Evolutionary conservation across 2,797 vertebrate genomes (phyloP), one percentile per base, ranked within the genome.

Genomic region (Zenarchopterus dispar): DNA sequence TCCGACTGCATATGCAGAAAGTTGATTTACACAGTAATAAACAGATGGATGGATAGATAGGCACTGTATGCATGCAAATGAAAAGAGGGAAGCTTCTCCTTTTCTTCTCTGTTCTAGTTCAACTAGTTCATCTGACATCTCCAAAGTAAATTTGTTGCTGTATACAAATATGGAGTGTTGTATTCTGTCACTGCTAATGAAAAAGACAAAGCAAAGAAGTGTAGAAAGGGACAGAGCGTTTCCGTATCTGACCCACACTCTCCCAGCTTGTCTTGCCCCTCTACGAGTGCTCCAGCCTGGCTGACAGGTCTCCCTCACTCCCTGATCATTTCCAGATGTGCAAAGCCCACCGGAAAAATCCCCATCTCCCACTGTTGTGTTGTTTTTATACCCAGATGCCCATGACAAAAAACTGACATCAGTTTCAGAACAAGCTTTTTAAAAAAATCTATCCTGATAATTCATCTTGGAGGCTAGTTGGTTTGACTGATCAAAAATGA

Each of bases 301-400:
- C 88, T 91, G 87, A 88, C 90, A 91, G 89, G 85, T 91, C 88
- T 85, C 77, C 75, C 73, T 75, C 82, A 67, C 73, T 84, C 51
- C 51, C 80, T 86, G 84, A 94, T 93, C 67, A 79, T 75, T 90
- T 93, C 91, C 93, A 94, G 90, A 93, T 94, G 93, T 87, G 78
- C 77, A 77, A 84, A 89, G 75, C 76, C 85, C 81, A 77, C 67
- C 88, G 84, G 82, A 52, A 52, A 84, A 78, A 69, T 19, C 50
- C 54, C 52, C 55, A 9, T 67, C 56, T 73, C 60, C 43, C 80
- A 68, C 70, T 67, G 68, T 46, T 82, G 45, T 78, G 81, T 80
- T 84, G 72, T 86, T 91, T 89, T 67, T 76, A 79, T 84, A 80
- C 60, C 76, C 71, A 82, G 72, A 82, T 80, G 72, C 58, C 62